Evolutionary conservation across 2,888 invertebrate species (phyloP), one percentile per base, ranked within the genome.

Genomic region (Stenurella melanura): DNA sequence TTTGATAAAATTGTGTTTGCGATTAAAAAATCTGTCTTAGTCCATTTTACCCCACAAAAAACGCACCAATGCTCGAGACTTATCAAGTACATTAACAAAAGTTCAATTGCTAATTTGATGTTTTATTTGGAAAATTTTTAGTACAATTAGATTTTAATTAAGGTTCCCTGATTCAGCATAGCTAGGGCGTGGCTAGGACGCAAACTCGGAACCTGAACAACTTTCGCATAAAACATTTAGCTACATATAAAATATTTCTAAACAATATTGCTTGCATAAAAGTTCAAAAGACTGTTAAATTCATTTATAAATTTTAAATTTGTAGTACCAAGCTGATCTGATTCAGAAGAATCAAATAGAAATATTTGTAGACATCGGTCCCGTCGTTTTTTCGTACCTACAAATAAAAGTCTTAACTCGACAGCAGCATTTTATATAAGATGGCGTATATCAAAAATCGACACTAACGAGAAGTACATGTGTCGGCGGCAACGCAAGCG

Each of bases 401-500:
- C 11, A 17, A 64, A 38, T 21, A 30, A 21, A 70, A 60, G 50
- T 38, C 42, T 38, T 42, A 21, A 42, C 60, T 71, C 71, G 68
- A 56, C 73, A 72, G 76, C 73, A 50, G 75, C 63, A 77, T 79
- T 80, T 82, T 80, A 80, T 87, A 88, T 90, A 89, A 89, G 89
- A 90, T 90, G 89, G 90, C 89, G 89, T 89, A 90, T 87, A 89
- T 89, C 89, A 89, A 89, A 90, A 89, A 89, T 89, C 89, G 90
- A 89, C 89, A 86, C 87, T 87, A 87, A 88, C 87, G 87, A 88
- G 87, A 84, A 84, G 84, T 84, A 87, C 87, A 87, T 88, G 89
- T 88, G 87, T 83, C 82, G 85, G 79, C 83, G 85, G 82, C 85
- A 85, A 87, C 87, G 87, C 87, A 85, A 83, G 79, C 82, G 82